A percentile compares a stretch with the other conserved stretches of the same genome.
Conservation (phyloP, 1,140 invertebrate species). For the Drosophila kanapiae region DNA sequence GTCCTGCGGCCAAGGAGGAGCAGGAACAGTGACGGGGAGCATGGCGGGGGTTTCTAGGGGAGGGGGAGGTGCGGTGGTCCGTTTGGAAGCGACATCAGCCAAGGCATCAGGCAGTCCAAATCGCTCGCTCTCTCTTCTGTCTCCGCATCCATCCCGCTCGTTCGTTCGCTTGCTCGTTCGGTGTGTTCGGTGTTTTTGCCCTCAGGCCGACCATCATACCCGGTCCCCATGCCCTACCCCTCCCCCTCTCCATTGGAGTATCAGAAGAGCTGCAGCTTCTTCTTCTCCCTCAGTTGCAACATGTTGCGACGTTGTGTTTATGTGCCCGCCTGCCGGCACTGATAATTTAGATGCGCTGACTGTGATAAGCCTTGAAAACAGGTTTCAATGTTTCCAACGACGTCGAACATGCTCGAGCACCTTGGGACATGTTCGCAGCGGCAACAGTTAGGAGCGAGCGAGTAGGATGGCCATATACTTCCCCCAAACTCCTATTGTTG, state of each 20-base stretch:
- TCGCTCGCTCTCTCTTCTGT: constrained; percentile 35
- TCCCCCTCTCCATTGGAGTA: neutral
- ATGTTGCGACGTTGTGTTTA: constrained; percentile 72
- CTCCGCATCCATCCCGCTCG: constrained; percentile 23
- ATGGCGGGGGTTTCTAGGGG: constrained; percentile 2
- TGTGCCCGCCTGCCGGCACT: constrained; percentile 71
- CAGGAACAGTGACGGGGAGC: constrained; percentile 25
- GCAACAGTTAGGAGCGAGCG: constrained; percentile 50
- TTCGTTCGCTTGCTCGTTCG: constrained; percentile 12
- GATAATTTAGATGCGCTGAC: constrained; percentile 75
- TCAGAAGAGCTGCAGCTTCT: constrained; percentile 6
- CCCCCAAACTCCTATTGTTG: neutral
- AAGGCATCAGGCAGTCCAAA: constrained; percentile 56
- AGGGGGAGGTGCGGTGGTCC: constrained; percentile 4
- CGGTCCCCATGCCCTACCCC: neutral
- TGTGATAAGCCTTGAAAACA: constrained; percentile 76
- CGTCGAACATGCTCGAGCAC: constrained; percentile 4
- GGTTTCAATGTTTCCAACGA: constrained; percentile 62
- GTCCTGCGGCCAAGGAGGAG: constrained; percentile 74
- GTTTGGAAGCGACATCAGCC: constrained; percentile 43
- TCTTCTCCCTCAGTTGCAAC: constrained; percentile 48
- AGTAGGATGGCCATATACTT: neutral
- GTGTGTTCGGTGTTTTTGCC: constrained; percentile 49
- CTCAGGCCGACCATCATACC: constrained; percentile 8
- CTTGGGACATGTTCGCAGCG: constrained; percentile 60